Evolutionary conservation across 1,140 invertebrate genomes (phyloP).

Genomic region (Lepeophtheirus salmonis): DNA sequence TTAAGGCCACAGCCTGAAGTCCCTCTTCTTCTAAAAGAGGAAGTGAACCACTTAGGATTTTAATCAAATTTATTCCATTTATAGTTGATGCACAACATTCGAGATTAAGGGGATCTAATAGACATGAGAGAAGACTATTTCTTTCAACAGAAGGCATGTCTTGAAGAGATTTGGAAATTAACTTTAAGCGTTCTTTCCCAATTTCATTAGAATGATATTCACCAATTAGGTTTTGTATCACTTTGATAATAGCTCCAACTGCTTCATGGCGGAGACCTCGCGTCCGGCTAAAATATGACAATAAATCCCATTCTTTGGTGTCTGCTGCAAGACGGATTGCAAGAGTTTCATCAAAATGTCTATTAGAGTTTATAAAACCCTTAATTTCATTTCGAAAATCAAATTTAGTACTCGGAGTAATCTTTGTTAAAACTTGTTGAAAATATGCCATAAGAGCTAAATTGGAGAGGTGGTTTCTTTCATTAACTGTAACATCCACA

Average conservation of each 20-base stretch:
- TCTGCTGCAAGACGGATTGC: slow-evolving; percentile 3
- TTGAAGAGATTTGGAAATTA: background rate
- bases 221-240: background rate
- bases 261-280: background rate
- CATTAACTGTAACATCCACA: background rate
- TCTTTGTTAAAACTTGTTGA: slow-evolving; percentile 12
- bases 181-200: background rate
- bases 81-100: background rate
- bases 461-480: slow-evolving; percentile 11
- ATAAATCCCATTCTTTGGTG: slow-evolving; percentile 11
- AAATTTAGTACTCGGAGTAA: background rate
- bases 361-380: background rate
- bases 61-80: background rate
- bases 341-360: slow-evolving; percentile 6
- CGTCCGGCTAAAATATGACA: background rate
- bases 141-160: background rate
- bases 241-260: background rate
- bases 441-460: slow-evolving; percentile 14
- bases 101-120: background rate
- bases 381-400: background rate
- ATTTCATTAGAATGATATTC: background rate
- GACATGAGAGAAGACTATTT: slow-evolving; percentile 7
- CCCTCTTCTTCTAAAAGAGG: background rate
- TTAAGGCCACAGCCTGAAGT: background rate
- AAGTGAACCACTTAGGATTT: background rate